A percentile compares a stretch with the other conserved stretches of the same genome.
These are phyloP conservation scores for Epirrhoe alternata DNA, from an alignment of 2,888 invertebrate genomes.

Conservation along the genomic window DNA sequence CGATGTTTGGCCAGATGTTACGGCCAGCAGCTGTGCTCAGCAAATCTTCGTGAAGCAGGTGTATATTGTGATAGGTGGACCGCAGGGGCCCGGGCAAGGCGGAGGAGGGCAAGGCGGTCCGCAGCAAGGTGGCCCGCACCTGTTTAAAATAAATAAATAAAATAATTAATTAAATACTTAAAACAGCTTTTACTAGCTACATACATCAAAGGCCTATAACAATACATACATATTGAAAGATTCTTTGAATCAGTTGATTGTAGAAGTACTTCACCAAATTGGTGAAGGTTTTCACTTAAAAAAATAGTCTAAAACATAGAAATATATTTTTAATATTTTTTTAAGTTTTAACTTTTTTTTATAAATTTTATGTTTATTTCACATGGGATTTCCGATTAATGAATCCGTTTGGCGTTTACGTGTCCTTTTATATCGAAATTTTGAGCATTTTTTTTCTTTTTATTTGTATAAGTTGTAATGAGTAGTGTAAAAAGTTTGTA, in stretches of 20 bases:
- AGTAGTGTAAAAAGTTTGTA: too few species aligned
- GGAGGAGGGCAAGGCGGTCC: constrained; percentile 34
- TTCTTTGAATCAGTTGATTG: constrained; percentile 8
- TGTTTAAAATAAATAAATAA: not conserved
- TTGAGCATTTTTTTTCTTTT: not conserved
- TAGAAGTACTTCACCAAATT: constrained; percentile 16
- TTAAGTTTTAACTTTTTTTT: constrained; percentile 16
- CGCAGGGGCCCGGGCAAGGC: constrained; percentile 50
- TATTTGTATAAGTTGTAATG: too few species aligned
- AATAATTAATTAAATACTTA: too few species aligned
- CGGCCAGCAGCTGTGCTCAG: constrained; percentile 13
- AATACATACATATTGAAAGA: constrained; percentile 8
- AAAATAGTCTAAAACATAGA: constrained; percentile 16
- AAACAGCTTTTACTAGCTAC: too few species aligned
- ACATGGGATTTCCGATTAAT: constrained; percentile 9
- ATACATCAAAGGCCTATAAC: not conserved
- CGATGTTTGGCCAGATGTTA: too few species aligned
- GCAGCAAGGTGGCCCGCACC: constrained; percentile 31
- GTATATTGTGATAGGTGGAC: constrained; percentile 65
- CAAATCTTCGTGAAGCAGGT: constrained; percentile 71
- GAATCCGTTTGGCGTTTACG: not conserved
- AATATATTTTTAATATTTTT: constrained; percentile 15
- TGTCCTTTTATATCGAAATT: constrained; percentile 1
- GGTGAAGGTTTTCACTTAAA: constrained; percentile 21
- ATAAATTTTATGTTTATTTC: constrained; percentile 9